phyloP scores from a whole-genome alignment of 2,113 vertebrate genomes.

The Podarcis muralis region DNA sequence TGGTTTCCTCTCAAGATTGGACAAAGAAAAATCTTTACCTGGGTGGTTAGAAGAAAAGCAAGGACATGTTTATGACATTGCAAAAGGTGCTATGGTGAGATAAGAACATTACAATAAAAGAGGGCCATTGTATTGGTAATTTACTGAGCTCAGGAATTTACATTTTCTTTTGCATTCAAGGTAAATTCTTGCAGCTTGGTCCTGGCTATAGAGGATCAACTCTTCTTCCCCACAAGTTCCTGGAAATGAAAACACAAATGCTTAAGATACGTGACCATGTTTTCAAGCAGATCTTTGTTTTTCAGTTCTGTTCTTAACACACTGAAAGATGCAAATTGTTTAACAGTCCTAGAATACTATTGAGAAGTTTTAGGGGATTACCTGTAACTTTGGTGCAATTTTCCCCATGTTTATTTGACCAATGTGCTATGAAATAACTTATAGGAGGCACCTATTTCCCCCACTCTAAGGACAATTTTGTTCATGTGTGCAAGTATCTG shows the following conservation, averaged over 20 bases:
- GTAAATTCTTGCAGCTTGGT: not conserved
- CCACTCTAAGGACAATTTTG: not conserved
- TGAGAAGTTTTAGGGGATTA: not conserved
- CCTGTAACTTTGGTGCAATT: not conserved
- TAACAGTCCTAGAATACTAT: not conserved
- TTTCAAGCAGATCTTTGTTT: not conserved
- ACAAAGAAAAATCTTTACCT: not conserved
- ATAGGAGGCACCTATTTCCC: not conserved
- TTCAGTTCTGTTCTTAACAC: not conserved
- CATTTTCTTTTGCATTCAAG: not conserved
- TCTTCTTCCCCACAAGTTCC: not conserved
- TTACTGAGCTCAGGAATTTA: not conserved
- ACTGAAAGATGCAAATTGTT: not conserved
- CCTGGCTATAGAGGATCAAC: not conserved
- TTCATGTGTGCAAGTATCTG: not conserved
- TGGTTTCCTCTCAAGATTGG: not conserved
- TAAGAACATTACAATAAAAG: constrained; percentile 7
- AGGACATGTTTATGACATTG: not conserved
- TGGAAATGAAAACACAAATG: not conserved
- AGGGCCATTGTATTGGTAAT: not conserved
- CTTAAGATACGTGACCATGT: not conserved
- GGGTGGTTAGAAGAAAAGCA: not conserved
- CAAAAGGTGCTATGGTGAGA: not conserved
- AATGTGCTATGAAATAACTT: not conserved
- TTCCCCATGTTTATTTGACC: not conserved